These are phyloP conservation scores for Sakesphorus luctuosus DNA, from an alignment of 2,113 vertebrate species.

Conservation along the genomic window DNA sequence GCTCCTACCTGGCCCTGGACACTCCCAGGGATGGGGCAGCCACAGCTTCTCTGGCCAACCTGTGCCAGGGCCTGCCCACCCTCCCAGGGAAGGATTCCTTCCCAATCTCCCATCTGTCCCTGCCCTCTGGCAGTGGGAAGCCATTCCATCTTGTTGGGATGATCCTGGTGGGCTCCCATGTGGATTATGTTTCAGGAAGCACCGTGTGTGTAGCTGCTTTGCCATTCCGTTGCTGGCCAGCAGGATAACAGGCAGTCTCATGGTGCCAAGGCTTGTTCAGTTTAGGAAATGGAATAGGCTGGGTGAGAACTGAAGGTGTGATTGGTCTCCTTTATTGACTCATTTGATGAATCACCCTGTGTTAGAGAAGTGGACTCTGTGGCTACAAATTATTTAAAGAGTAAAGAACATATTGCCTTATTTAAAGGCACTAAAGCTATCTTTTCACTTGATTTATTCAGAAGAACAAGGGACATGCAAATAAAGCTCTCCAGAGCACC, in stretches of 20 bases:
- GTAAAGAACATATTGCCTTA: not conserved
- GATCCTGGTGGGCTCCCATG: not conserved
- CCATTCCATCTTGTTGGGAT: too few species aligned
- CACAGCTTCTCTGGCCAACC: not conserved
- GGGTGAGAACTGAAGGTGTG: not conserved
- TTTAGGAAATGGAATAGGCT: not conserved
- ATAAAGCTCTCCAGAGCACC: not conserved
- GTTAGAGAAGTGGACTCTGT: not conserved
- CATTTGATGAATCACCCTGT: not conserved
- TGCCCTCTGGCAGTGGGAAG: not conserved
- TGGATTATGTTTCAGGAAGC: not conserved
- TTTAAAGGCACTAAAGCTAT: not conserved
- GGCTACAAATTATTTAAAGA: not conserved
- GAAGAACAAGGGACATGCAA: not conserved
- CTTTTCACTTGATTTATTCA: not conserved
- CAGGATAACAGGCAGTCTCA: not conserved
- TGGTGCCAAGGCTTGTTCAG: not conserved
- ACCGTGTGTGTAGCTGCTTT: not conserved
- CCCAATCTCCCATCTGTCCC: not conserved
- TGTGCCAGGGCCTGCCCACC: not conserved
- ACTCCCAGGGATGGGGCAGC: not conserved
- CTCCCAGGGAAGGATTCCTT: not conserved
- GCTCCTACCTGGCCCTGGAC: not conserved
- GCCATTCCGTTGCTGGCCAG: not conserved
- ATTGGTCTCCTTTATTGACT: not conserved